phyloP scores from a whole-genome alignment of 2,888 invertebrate species.

The Cenopis cana region DNA sequence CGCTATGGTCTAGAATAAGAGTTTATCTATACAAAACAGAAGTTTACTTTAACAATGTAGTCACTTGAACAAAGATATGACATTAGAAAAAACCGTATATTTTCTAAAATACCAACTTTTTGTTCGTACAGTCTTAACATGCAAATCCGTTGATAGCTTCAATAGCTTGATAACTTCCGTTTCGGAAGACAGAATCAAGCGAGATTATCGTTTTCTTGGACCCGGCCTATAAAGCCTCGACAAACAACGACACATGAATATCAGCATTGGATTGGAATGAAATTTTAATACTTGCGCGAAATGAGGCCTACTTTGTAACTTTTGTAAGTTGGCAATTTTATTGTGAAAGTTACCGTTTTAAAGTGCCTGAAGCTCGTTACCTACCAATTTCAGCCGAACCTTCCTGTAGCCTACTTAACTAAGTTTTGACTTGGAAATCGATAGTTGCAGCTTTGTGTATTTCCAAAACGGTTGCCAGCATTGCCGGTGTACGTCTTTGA shows the following conservation, averaged over 20 bases:
- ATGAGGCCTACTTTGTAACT: not conserved
- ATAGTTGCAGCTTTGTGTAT: slow-evolving; percentile 8
- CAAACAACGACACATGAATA: not conserved
- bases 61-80: too few relatives aligned
- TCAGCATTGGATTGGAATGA: not conserved
- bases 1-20: too few relatives aligned
- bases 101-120: too few relatives aligned
- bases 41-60: too few relatives aligned
- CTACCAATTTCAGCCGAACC: slow-evolving; percentile 25
- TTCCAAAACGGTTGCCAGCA: not conserved
- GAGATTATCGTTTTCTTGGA: too few relatives aligned
- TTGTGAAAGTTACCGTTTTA: slow-evolving; percentile 3
- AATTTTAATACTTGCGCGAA: not conserved
- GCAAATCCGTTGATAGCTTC: slow-evolving; percentile 15
- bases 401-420: slow-evolving; percentile 15
- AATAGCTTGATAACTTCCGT: too few relatives aligned
- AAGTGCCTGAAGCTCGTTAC: slow-evolving; percentile 22
- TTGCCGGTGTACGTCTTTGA: not conserved
- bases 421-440: slow-evolving; percentile 20
- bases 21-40: too few relatives aligned
- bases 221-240: too few relatives aligned
- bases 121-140: too few relatives aligned
- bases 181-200: slow-evolving; percentile 2
- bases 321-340: slow-evolving; percentile 11
- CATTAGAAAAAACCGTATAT: too few relatives aligned